Evolutionary conservation across 2,888 invertebrate species (phyloP), one percentile per base, ranked within the genome.

Genomic region (Drosophila anomelani): DNA sequence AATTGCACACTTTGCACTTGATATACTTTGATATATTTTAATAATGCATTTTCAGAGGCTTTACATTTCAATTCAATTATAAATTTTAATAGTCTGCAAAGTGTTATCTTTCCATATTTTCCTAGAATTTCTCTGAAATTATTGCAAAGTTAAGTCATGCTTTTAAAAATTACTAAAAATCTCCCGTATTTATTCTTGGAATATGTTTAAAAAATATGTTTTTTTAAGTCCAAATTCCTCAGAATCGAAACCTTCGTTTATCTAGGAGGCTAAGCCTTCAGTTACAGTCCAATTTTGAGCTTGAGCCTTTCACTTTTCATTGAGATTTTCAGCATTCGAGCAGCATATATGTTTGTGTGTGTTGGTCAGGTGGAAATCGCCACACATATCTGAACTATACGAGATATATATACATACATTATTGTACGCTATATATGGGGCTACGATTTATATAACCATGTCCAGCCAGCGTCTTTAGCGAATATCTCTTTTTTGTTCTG

Each of bases 331-430:
- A 51, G 49, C 32, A 51, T 51, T 34, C 13, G 32, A 20, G 32
- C 20, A 49, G 17, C 20, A 9, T 51, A 34, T 51, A 51, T 51
- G 49, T 13, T 51, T 51, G 32, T 7, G 23, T 23, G 20, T 46
- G 32, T 32, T 49, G 49, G 49, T 34, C 49, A 34, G 49, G 49
- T 51, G 20, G 17, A 51, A 20, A 51, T 51, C 34, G 51, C 34
- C 34, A 20, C 32, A 51, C 13, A 9, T 34, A 51, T 34, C 32
- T 51, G 32, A 34, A 34, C 20, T 44, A 44, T 44, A 15, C 20
- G 23, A 36, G 51, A 53, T 36, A 53, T 51, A 53, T 53, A 36
- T 15, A 53, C 34, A 36, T 10, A 53, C 34, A 23, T 6, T 36
- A 36, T 23, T 15, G 34, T 6, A 36, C 51, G 51, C 20, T 36